phyloP scores from a whole-genome alignment of 2,888 invertebrate species.

The Ceratothoa steindachneri region DNA sequence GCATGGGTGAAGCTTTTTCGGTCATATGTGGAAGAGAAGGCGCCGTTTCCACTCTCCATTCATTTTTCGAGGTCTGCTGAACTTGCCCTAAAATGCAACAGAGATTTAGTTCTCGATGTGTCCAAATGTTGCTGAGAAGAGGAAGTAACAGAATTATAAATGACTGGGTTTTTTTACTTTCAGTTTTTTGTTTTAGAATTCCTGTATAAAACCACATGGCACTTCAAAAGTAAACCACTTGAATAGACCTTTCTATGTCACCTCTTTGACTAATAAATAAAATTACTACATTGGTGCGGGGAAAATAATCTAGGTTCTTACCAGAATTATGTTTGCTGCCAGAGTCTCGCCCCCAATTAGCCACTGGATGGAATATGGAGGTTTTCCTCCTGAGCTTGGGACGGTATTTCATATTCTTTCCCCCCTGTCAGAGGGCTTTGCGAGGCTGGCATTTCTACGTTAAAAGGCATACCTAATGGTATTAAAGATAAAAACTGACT shows the following conservation, averaged over 20 bases:
- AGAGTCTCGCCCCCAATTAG: slow-evolving; percentile 57
- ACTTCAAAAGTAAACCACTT: no score
- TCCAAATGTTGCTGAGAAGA: slow-evolving; percentile 22
- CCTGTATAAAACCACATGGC: no score
- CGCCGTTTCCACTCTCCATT: slow-evolving; percentile 23
- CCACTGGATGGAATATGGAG: slow-evolving; percentile 82
- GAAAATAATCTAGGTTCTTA: no score
- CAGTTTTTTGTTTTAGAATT: no score
- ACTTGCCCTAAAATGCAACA: slow-evolving; percentile 20
- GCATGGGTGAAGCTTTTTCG: no score
- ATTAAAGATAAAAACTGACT: no score
- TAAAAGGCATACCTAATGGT: no score
- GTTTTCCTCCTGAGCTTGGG: slow-evolving; percentile 77
- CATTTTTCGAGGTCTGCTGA: slow-evolving; percentile 26
- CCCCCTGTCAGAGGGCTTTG: slow-evolving; percentile 72
- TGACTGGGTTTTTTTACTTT: no score
- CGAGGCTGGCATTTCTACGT: slow-evolving; percentile 68
- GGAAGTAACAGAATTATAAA: no score
- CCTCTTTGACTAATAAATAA: no score
- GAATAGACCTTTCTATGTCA: no score
- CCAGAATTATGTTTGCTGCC: slow-evolving; percentile 21
- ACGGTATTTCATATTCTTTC: slow-evolving; percentile 74
- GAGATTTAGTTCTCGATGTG: slow-evolving; percentile 17
- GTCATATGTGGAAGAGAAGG: slow-evolving; percentile 34
- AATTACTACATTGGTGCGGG: no score